Base-by-base conservation (phyloP, 1,140 invertebrate species). In the Carposina sasakii region DNA sequence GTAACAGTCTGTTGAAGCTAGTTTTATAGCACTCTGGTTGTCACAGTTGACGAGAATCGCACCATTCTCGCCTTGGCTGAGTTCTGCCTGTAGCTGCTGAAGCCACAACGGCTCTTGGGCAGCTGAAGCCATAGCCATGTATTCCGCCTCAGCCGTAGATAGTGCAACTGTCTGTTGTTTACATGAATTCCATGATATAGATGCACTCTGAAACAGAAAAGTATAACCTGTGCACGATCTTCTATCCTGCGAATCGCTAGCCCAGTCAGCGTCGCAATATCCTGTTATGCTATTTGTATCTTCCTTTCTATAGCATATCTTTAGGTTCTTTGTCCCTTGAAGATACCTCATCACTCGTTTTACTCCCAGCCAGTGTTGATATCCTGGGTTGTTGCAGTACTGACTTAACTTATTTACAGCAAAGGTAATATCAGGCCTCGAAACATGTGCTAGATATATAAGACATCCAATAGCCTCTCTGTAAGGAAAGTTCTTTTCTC, bases 291-390 rank as follows among this genome's bases (percentile, higher is more conserved):
- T 24, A 1, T 34, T 6, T 34, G 57, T 20, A 48, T 34, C 51
- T 52, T 56, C 31, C 30, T 52, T 57, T 23, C 16, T 51, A 15
- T 57, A 67, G 1, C 28, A 28, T 0, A 67, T 12, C 23, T 51
- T 60, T 0, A 40, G 19, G n/a, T 54, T 34, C 26, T 53, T 57
- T 3, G 57, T 61, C 8, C 48, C 51, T 23, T 64, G 31, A 1
- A 64, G 23, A 39, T 67, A 67, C 43, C 58, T 53, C 0, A 67
- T 48, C 0, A 67, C 33, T 52, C 59, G 40, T 30, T 68, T 68
- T 1, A 62, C 34, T 37, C 58, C 56, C 20, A n/a, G 17, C 63
- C 52, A 63, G 23, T 69, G 67, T 41, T 10, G 21, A 23, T 26
- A 9, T 1, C 1, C 54, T 13, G 60, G 60, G 5, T 60, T 19